Evolutionary conservation across 2,888 invertebrate species (phyloP), one percentile per base, ranked within the genome.

Genomic region (Capitulum mitella): DNA sequence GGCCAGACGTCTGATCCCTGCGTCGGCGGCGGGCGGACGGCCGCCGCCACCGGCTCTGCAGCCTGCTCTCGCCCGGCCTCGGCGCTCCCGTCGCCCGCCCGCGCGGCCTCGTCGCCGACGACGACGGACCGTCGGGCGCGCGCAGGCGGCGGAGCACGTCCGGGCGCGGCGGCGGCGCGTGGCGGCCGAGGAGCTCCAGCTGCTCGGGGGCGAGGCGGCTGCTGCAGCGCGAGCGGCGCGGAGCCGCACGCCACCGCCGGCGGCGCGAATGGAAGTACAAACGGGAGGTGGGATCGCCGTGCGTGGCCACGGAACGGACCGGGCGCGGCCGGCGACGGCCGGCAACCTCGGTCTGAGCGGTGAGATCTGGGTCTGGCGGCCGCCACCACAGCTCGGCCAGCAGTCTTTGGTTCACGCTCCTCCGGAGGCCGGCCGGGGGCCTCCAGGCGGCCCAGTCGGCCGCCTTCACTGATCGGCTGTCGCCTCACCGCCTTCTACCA

Each of bases 311-410:
- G 43, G 26, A 6, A 26, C 51, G 22, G 51, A 19, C 1, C 58
- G n/a, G 10, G n/a, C 29, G 29, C n/a, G 29, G n/a, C 58, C 6
- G 58, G 29, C n/a, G 58, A 29, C 51, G 6, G 58, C 58, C n/a
- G 5, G n/a, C 5, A 10, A n/a, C 10, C 26, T 26, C 3, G n/a
- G 58, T n/a, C 58, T 1, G 0, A 29, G 34, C 64, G 34, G 64
- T 64, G 64, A 64, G 64, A 64, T 64, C 64, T 64, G 64, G 32
- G 8, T 34, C 64, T 16, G 51, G 22, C 51, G 51, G 51, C 51
- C 51, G 51, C 51, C 51, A 12, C n/a, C n/a, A n/a, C n/a, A n/a
- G n/a, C n/a, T n/a, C 43, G 43, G 16, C 22, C 48, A 3, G 19
- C 51, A 6, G 51, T 51, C 51, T 51, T 51, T 51, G 51, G 51